A percentile compares a stretch with the other conserved stretches of the same genome.
Evolutionary conservation across 2,888 invertebrate species (phyloP).

Genomic region (Strigamia crassipes): DNA sequence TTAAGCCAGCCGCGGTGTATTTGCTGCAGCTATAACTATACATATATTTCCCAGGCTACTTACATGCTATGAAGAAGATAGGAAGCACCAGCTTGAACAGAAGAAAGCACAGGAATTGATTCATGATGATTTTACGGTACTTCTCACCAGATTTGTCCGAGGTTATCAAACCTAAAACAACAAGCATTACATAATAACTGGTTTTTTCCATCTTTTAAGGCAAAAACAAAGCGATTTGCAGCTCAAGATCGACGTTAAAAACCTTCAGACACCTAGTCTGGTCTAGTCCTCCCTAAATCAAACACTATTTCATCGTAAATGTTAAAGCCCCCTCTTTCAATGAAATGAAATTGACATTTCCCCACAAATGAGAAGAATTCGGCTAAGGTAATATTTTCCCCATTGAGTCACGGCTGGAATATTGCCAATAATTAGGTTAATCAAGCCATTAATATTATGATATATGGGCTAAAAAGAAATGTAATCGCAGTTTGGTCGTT

Average conservation of each 20-base stretch:
- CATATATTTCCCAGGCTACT: neutral
- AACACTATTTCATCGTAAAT: conserved; percentile 18
- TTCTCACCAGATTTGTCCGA: conserved; percentile 45
- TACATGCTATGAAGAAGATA: conserved; percentile 44
- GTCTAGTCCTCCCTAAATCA: neutral
- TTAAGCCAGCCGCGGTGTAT: too few relatives aligned
- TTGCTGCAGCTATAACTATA: neutral
- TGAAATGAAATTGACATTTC: conserved; percentile 32
- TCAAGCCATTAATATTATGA: conserved; percentile 12
- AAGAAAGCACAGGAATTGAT: conserved; percentile 45
- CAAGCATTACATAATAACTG: neutral
- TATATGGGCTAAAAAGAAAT: neutral
- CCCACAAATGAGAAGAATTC: conserved; percentile 12
- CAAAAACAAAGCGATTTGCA: neutral
- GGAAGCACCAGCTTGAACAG: conserved; percentile 47
- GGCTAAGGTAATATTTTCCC: neutral
- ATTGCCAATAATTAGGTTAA: conserved; percentile 32
- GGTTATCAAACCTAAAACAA: conserved; percentile 44
- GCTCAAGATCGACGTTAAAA: neutral
- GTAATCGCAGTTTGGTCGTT: neutral
- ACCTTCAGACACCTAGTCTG: neutral
- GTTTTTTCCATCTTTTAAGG: neutral
- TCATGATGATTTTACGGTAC: conserved; percentile 47
- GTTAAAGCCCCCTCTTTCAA: conserved; percentile 15
- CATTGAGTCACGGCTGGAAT: conserved; percentile 1